Conservation (phyloP, 2,113 vertebrate genomes). For the Mesocricetus auratus region DNA sequence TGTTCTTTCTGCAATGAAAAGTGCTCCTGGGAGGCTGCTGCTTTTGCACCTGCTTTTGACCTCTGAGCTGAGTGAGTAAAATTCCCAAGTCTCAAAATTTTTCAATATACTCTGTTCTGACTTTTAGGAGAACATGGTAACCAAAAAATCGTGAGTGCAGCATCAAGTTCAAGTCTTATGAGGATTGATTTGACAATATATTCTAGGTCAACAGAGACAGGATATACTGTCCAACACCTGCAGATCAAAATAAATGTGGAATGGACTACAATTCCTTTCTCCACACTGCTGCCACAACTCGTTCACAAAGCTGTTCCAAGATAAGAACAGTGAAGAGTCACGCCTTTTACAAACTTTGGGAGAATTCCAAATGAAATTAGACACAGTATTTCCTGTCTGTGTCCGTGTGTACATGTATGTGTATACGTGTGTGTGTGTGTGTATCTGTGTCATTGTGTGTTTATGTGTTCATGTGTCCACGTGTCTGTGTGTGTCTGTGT, state of each 20-base stretch:
- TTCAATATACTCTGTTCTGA: neutral
- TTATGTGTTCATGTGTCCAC: neutral
- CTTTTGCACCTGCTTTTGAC: neutral
- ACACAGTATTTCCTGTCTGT: neutral
- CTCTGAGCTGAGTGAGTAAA: neutral
- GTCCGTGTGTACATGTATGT: neutral
- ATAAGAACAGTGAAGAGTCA: neutral
- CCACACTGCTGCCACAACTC: neutral
- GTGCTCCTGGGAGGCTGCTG: neutral
- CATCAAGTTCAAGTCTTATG: conserved; percentile 34
- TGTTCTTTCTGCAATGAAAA: neutral
- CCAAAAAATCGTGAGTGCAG: neutral
- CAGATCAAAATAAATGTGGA: neutral
- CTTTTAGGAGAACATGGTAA: neutral
- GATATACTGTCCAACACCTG: neutral
- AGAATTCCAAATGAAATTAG: neutral
- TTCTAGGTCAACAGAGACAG: neutral
- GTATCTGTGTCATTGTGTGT: neutral
- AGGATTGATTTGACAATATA: conserved; percentile 45
- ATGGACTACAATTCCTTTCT: neutral
- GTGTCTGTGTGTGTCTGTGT: neutral
- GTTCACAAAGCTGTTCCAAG: neutral
- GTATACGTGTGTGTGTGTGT: neutral
- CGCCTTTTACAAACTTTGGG: neutral
- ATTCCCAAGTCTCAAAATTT: conserved; percentile 40